phyloP scores from a whole-genome alignment of 1,140 invertebrate species.

The Galleria mellonella region DNA sequence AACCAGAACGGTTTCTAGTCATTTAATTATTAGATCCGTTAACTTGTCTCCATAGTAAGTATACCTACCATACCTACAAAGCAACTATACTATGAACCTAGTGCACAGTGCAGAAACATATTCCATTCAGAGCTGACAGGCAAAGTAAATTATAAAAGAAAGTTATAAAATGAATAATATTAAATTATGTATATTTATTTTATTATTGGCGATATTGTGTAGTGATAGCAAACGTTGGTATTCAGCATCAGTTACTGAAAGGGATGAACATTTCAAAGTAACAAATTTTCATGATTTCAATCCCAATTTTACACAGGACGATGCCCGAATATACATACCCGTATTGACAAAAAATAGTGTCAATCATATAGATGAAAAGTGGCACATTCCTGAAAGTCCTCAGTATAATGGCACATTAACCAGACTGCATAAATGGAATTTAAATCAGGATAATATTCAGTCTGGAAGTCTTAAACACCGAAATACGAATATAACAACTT shows the following conservation, averaged over 20 bases:
- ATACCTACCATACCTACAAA: too few species aligned
- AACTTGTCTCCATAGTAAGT: constrained; percentile 25
- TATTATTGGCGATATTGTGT: constrained; percentile 3
- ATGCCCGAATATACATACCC: too few species aligned
- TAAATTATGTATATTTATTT: background rate
- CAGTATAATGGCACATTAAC: too few species aligned
- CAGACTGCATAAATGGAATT: too few species aligned
- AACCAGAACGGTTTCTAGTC: constrained; percentile 46
- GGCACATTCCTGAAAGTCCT: too few species aligned
- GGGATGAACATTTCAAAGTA: background rate
- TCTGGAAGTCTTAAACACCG: too few species aligned
- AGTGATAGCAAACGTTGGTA: constrained; percentile 20
- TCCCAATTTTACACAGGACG: too few species aligned
- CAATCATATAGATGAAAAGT: too few species aligned
- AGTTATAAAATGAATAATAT: constrained; percentile 9
- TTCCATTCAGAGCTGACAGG: constrained; percentile 1
- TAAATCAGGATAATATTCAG: too few species aligned
- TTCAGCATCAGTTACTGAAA: constrained; percentile 11
- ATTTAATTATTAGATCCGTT: constrained; percentile 59
- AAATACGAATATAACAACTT: too few species aligned
- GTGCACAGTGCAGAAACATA: constrained; percentile 3
- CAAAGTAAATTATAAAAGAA: background rate
- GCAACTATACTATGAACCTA: constrained; percentile 21
- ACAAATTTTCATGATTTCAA: too few species aligned
- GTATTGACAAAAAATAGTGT: too few species aligned